Base-by-base conservation (phyloP, 1,140 invertebrate genomes). In the Drosophila busckii region DNA sequence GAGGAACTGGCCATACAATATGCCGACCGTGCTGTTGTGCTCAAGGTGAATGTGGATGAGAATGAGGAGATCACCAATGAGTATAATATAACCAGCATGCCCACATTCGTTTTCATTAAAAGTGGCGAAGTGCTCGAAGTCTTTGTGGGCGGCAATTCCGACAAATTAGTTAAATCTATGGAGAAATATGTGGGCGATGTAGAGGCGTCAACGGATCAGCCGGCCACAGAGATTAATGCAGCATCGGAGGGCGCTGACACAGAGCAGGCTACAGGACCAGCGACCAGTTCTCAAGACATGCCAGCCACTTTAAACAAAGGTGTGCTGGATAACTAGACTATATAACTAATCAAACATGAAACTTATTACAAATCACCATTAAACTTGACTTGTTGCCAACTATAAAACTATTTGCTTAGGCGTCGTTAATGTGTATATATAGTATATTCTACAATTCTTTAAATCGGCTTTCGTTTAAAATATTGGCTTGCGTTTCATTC, bases 101-200 rank as follows among this genome's bases (percentile, higher is more conserved):
- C 97, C n/a, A 98, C 96, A 0, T 98, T 98, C 87, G 88, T 97
- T 4, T 96, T 97, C 84, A 90, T 97, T 42, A 97, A 96, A 88
- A 91, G 91, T 58, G 89, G 90, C 12, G 86, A 92, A 76, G 90
- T 92, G 69, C 90, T 95, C n/a, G 91, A 93, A 4, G 89, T 90
- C 12, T 93, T 96, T 83, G 92, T 93, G 40, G 95, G 95, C 8
- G 94, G 94, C 16, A 96, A 94, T 82, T 89, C 90, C 10, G 92
- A 93, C 0, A 96, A 94, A 86, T 88, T 97, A 8, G 90, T 89
- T 71, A 90, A 91, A 68, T 88, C 89, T 4, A 89, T 95, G 67
- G 68, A 90, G 28, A 91, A 92, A 3, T 64, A 69, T 52, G 59
- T 70, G 1, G 45, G 29, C 16, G 49, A 41, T 5, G 12, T 1